Conservation (phyloP, 2,797 vertebrate species). For the Macroramphosus scolopax region DNA sequence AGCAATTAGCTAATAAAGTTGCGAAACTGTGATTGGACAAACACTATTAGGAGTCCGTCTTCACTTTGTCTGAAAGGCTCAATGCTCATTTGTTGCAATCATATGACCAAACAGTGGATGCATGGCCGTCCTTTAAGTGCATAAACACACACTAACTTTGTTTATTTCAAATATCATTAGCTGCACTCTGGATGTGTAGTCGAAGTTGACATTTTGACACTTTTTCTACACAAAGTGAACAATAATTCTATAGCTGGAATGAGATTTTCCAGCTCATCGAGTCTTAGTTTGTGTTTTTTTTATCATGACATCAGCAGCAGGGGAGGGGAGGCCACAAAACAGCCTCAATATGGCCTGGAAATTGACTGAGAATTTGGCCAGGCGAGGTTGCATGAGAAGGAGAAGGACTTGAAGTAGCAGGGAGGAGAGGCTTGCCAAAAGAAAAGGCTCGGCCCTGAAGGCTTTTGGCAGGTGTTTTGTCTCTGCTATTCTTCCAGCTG, state of each 20-base stretch:
- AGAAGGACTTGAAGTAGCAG: conserved; percentile 63
- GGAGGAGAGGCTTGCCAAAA: conserved; percentile 60
- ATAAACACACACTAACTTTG: conserved; percentile 11
- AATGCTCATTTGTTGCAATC: too few species aligned
- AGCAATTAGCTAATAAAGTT: too few species aligned
- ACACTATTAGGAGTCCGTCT: too few species aligned
- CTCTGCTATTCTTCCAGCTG: conserved; percentile 69
- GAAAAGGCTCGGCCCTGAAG: conserved; percentile 58
- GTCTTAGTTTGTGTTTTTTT: conserved; percentile 61
- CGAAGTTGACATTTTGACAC: conserved; percentile 46
- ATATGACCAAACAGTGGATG: too few species aligned
- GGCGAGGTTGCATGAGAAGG: conserved; percentile 65
- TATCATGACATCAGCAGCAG: conserved; percentile 57
- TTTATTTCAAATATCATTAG: conserved; percentile 46
- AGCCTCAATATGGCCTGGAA: conserved; percentile 63
- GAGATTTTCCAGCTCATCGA: conserved; percentile 70
- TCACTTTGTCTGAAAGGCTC: too few species aligned
- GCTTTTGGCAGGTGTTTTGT: conserved; percentile 69
- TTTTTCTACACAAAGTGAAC: conserved; percentile 36
- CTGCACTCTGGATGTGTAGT: conserved; percentile 33
- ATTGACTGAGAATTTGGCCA: conserved; percentile 57
- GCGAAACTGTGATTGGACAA: too few species aligned
- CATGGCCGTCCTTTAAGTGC: too few species aligned
- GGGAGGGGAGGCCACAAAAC: conserved; percentile 34
- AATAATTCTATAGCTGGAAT: conserved; percentile 51